These are phyloP conservation scores for Brienomyrus brachyistius DNA, from an alignment of 2,113 vertebrate species.

Conservation along the genomic window DNA sequence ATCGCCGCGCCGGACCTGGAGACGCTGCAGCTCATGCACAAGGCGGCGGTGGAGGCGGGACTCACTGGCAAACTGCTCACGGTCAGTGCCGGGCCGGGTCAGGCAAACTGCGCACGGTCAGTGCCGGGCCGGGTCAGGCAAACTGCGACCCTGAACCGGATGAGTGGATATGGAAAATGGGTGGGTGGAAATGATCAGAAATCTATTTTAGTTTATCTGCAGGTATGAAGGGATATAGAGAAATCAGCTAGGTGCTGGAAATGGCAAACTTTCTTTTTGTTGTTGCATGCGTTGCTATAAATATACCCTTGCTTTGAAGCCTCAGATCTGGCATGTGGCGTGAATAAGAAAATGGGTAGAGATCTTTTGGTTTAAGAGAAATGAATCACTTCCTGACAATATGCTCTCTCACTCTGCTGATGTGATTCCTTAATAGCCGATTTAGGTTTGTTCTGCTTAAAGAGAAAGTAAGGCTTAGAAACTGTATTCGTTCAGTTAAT, in stretches of 20 bases:
- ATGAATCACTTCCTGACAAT: neutral
- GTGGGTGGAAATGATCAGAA: neutral
- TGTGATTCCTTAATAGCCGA: neutral
- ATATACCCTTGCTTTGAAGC: neutral
- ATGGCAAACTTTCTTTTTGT: neutral
- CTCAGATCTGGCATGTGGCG: neutral
- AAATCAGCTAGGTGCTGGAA: neutral
- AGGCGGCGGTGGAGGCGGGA: conserved; percentile 90
- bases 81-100: conserved; percentile 57
- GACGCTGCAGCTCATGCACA: conserved; percentile 86
- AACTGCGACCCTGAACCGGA: neutral
- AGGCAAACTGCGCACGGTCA: conserved; percentile 61
- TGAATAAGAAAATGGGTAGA: neutral
- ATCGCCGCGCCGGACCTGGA: conserved; percentile 90
- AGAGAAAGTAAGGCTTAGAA: neutral
- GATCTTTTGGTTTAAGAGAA: neutral
- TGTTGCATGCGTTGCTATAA: neutral
- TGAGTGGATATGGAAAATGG: neutral
- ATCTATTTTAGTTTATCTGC: neutral
- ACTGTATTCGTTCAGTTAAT: neutral
- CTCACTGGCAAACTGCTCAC: conserved; percentile 91
- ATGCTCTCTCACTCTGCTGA: neutral
- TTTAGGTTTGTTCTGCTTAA: neutral
- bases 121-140: conserved; percentile 23
- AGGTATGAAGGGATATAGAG: neutral